These are phyloP conservation scores for Monochamus saltuarius DNA, from an alignment of 1,140 invertebrate species.

Conservation along the genomic window DNA sequence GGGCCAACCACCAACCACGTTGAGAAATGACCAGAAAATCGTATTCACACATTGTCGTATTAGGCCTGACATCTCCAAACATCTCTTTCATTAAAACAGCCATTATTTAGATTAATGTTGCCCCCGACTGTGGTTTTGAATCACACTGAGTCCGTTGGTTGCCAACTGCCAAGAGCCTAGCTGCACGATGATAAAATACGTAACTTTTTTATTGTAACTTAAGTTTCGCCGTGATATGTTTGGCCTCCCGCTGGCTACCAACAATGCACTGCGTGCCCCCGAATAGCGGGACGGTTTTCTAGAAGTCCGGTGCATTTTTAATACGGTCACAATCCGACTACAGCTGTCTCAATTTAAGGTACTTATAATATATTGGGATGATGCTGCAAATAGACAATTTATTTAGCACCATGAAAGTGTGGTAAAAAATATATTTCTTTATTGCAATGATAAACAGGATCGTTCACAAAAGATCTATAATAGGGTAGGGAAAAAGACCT, in stretches of 20 bases:
- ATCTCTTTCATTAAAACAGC: slow-evolving; percentile 49
- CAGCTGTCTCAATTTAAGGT: slow-evolving; percentile 45
- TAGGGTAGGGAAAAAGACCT: too few relatives aligned
- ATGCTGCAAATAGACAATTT: too few relatives aligned
- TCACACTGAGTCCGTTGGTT: slow-evolving; percentile 39
- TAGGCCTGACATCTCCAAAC: slow-evolving; percentile 51
- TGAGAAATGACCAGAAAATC: slow-evolving; percentile 49
- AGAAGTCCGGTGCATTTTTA: slow-evolving; percentile 35
- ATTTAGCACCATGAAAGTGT: too few relatives aligned
- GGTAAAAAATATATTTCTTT: too few relatives aligned
- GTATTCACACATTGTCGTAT: slow-evolving; percentile 52
- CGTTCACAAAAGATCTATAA: too few relatives aligned
- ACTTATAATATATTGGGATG: too few relatives aligned
- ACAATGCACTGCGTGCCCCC: slow-evolving; percentile 37
- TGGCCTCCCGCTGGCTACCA: slow-evolving; percentile 33
- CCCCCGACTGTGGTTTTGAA: slow-evolving; percentile 50
- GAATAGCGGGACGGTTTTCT: slow-evolving; percentile 22
- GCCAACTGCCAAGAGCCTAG: slow-evolving; percentile 40
- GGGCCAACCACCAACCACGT: slow-evolving; percentile 33
- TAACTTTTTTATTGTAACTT: slow-evolving; percentile 44
- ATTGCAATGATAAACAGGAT: too few relatives aligned
- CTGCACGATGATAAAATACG: slow-evolving; percentile 41
- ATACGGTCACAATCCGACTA: slow-evolving; percentile 29
- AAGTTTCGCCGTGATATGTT: slow-evolving; percentile 41
- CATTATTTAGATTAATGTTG: slow-evolving; percentile 51